Evolutionary conservation across 2,888 invertebrate genomes (phyloP).

Genomic region (Caenorhabditis sp.): DNA sequence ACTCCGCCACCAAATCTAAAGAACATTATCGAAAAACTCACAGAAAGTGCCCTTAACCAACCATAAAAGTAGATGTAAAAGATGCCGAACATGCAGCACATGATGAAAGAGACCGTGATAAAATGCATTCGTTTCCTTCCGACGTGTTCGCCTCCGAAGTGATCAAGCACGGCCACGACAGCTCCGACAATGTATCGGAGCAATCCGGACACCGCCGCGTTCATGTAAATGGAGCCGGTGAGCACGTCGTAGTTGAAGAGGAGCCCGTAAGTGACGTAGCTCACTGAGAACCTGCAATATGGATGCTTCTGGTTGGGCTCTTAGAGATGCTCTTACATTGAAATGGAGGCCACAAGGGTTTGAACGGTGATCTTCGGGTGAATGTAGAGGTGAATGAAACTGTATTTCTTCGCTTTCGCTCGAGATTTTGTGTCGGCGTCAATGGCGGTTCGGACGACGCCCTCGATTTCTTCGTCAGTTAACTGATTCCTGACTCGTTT

Average conservation of each 20-base stretch:
- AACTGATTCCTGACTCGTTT: constrained; percentile 38
- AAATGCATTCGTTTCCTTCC: constrained; percentile 65
- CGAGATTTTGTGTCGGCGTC: constrained; percentile 41
- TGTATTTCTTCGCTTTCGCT: constrained; percentile 64
- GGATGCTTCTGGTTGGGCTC: neutral
- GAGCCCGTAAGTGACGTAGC: constrained; percentile 72
- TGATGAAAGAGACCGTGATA: constrained; percentile 64
- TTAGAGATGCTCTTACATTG: constrained; percentile 33
- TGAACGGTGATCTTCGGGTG: constrained; percentile 45
- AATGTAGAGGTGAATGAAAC: constrained; percentile 62
- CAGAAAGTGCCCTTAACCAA: too few relatives aligned
- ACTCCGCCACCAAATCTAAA: constrained; percentile 49
- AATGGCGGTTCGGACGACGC: constrained; percentile 41
- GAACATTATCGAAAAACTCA: too few relatives aligned
- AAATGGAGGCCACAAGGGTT: constrained; percentile 48
- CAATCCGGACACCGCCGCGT: constrained; percentile 70
- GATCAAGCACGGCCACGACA: constrained; percentile 64
- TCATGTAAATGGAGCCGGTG: constrained; percentile 71
- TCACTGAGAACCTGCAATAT: constrained; percentile 64
- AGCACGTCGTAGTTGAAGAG: constrained; percentile 74
- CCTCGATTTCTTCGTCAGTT: constrained; percentile 44
- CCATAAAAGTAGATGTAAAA: constrained; percentile 57
- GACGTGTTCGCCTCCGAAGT: constrained; percentile 59
- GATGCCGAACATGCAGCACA: constrained; percentile 60
- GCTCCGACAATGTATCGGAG: constrained; percentile 70